A percentile compares a stretch with the other conserved stretches of the same genome.
Conservation (phyloP, 2,888 invertebrate genomes). For the Calliphora vomitoria region DNA sequence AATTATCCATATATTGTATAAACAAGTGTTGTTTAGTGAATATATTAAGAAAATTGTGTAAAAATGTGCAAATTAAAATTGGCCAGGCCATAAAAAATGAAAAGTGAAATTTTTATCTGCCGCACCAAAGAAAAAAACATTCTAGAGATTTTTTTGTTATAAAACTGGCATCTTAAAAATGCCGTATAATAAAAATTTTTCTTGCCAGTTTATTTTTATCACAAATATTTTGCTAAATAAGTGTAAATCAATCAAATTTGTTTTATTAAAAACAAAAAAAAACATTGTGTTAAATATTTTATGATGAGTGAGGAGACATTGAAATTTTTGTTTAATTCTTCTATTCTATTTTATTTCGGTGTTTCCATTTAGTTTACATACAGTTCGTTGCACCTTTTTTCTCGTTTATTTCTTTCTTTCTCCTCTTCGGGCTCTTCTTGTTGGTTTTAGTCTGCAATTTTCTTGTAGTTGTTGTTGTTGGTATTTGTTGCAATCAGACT, state of each 20-base stretch:
- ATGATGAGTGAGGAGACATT: conserved; percentile 23
- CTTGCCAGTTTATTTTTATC: neutral
- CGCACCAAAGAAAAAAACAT: conserved; percentile 54
- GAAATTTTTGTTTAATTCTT: conserved; percentile 29
- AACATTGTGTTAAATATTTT: too few relatives aligned
- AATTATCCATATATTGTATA: neutral
- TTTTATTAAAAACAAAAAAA: neutral
- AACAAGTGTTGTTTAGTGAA: conserved; percentile 12
- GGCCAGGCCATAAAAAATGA: conserved; percentile 17
- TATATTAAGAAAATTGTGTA: neutral
- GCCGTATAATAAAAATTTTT: conserved; percentile 25
- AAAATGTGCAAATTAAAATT: conserved; percentile 14
- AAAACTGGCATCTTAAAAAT: conserved; percentile 55
- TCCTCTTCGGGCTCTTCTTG: conserved; percentile 34
- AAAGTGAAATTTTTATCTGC: conserved; percentile 71
- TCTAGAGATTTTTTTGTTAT: conserved; percentile 58
- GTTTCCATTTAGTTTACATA: conserved; percentile 63
- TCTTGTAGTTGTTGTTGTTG: conserved; percentile 48
- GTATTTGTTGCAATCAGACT: conserved; percentile 67
- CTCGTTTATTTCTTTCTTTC: conserved; percentile 53
- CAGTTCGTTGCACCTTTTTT: conserved; percentile 74
- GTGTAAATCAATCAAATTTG: neutral
- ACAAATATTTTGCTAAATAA: neutral
- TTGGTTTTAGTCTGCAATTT: conserved; percentile 60
- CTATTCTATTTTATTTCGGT: conserved; percentile 43